Conservation (phyloP, 2,888 invertebrate species). For the Lasioglossum leucozonium region DNA sequence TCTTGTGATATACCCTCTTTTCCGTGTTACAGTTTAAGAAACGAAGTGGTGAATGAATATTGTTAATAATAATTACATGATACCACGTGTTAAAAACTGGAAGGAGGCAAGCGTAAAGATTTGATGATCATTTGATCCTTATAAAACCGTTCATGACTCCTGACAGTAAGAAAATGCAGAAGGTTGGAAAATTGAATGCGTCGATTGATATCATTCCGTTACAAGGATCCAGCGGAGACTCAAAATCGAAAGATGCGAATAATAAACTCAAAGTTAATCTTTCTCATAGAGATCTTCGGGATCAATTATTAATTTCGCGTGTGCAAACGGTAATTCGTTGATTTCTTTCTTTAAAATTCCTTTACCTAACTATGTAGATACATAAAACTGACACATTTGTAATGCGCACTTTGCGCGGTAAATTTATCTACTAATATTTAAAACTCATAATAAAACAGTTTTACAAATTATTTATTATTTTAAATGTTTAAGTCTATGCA, state of each 20-base stretch:
- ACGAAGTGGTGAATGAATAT: slow-evolving; percentile 32
- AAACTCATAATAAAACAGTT: neutral
- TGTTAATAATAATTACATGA: slow-evolving; percentile 28
- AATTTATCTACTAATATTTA: slow-evolving; percentile 13
- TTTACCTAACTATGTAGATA: neutral
- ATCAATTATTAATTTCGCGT: slow-evolving; percentile 85
- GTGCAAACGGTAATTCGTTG: slow-evolving; percentile 85
- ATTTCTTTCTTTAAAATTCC: slow-evolving; percentile 12
- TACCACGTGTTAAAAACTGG: slow-evolving; percentile 31
- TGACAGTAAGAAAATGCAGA: slow-evolving; percentile 75
- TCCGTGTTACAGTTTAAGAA: slow-evolving; percentile 28
- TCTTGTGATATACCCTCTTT: slow-evolving; percentile 5
- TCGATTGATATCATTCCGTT: slow-evolving; percentile 83
- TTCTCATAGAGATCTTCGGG: slow-evolving; percentile 73
- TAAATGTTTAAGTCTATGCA: neutral
- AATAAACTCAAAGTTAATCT: slow-evolving; percentile 64
- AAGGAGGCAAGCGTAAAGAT: neutral
- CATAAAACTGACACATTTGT: neutral
- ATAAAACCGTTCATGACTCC: slow-evolving; percentile 23
- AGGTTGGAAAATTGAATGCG: slow-evolving; percentile 79
- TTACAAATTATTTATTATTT: neutral
- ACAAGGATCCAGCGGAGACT: slow-evolving; percentile 80
- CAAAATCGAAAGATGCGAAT: slow-evolving; percentile 69
- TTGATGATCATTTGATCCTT: slow-evolving; percentile 10
- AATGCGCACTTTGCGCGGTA: slow-evolving; percentile 21